Evolutionary conservation across 2,888 invertebrate genomes (phyloP), one percentile per base, ranked within the genome.

Genomic region (Mamestra brassicae): DNA sequence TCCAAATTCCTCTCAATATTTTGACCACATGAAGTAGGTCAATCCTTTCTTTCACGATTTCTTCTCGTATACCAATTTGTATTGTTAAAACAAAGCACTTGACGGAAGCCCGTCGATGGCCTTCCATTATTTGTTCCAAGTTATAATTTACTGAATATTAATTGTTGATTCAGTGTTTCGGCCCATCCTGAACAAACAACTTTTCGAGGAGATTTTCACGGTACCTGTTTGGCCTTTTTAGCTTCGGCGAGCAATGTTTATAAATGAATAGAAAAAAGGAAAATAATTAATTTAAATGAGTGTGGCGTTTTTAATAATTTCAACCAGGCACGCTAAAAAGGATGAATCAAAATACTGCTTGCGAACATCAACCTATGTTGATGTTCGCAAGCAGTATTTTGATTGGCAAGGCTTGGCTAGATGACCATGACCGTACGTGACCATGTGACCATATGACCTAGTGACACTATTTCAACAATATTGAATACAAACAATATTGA

Each of bases 71-170:
- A n/a, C n/a, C 13, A 57, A 57, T 26, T 57, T 57, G 55, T 57
- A 57, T 60, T 36, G 34, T 38, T 60, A 36, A 34, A 60, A 60
- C 36, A 60, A 60, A 17, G 36, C 58, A 17, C 36, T 38, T 60
- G 58, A 60, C 58, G 26, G n/a, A 54, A 66, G 52, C 61, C 58
- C 58, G 13, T 75, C 69, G 61, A 71, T 74, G 71, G 78, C 70
- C 63, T 60, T 13, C 70, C 74, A 71, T 83, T 85, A 86, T 86
- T 86, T 86, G 86, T 73, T 50, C 58, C 78, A 81, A 85, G 80
- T 85, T 86, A 85, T 85, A 83, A 87, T 84, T 87, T 79, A 66
- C 81, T 85, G 85, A 87, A 87, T 88, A 83, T 86, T 85, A 86
- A 87, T 83, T 78, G 84, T 76, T 81, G 74, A 83, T 77, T 86